These are phyloP conservation scores for Chelon labrosus DNA, from an alignment of 2,797 vertebrate genomes.

Conservation along the genomic window DNA sequence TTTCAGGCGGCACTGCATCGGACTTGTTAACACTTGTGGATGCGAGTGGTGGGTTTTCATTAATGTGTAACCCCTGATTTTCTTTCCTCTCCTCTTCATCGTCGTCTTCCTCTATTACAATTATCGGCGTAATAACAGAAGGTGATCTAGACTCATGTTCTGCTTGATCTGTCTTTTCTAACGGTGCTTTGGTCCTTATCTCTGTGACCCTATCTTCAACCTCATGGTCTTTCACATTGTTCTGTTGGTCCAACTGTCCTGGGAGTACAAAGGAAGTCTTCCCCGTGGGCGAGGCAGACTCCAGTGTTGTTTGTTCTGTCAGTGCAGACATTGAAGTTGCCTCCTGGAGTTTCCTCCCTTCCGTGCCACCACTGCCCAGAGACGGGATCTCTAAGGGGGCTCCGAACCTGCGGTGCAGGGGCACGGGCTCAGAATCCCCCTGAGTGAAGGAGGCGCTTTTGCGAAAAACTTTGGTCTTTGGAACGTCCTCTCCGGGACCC, in stretches of 20 bases:
- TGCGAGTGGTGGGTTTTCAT: conserved; percentile 58
- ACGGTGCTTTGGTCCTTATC: conserved; percentile 64
- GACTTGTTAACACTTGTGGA: conserved; percentile 84
- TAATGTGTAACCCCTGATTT: conserved; percentile 28
- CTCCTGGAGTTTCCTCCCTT: conserved; percentile 86
- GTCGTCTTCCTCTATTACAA: conserved; percentile 70
- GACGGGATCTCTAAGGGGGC: conserved; percentile 94
- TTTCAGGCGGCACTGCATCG: conserved; percentile 60
- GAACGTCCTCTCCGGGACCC: conserved; percentile 78
- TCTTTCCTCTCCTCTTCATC: conserved; percentile 56
- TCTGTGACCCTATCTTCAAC: conserved; percentile 33
- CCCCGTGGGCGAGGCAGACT: conserved; percentile 65
- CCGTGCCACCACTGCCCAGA: conserved; percentile 62
- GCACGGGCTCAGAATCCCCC: conserved; percentile 89
- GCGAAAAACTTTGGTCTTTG: conserved; percentile 86
- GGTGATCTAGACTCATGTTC: conserved; percentile 51
- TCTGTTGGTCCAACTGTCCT: conserved; percentile 29
- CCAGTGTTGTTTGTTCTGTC: conserved; percentile 78
- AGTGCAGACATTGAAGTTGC: conserved; percentile 90
- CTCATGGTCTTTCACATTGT: conserved; percentile 36
- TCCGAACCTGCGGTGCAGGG: conserved; percentile 91
- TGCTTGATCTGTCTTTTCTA: conserved; percentile 22
- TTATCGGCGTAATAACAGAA: conserved; percentile 65
- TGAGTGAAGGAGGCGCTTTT: conserved; percentile 95
- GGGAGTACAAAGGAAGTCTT: conserved; percentile 51